Conservation (phyloP, 2,888 invertebrate genomes). For the Timema podura region DNA sequence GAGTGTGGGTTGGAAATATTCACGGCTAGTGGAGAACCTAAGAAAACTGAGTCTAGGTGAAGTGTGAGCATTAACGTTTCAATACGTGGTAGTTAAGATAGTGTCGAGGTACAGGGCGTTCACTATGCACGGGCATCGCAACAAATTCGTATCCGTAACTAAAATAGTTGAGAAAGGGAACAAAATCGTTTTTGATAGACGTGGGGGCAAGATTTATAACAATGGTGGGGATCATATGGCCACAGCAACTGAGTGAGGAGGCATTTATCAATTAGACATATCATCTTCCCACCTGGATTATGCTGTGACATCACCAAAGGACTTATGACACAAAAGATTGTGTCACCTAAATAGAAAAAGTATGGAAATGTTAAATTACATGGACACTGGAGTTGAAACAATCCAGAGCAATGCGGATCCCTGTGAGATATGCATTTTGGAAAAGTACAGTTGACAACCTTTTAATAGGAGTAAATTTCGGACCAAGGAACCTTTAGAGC, state of each 20-base stretch:
- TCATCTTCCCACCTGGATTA: not conserved
- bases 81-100: not conserved
- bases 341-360: not conserved
- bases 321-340: not conserved
- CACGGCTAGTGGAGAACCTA: not conserved
- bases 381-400: not conserved
- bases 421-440: not conserved
- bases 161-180: conserved; percentile 2
- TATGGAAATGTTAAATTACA: not conserved
- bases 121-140: not conserved
- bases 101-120: not conserved
- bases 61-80: not conserved
- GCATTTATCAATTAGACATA: not conserved
- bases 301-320: not conserved
- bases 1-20: not conserved
- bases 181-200: not conserved
- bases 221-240: not conserved
- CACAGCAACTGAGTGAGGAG: not conserved
- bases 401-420: not conserved
- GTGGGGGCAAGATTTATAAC: not conserved
- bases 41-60: not conserved
- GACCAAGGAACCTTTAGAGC: not conserved
- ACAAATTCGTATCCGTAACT: not conserved
- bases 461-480: not conserved
- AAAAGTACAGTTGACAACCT: not conserved